Base-by-base conservation (phyloP, 2,888 invertebrate genomes). In the Tetranychus piercei region DNA sequence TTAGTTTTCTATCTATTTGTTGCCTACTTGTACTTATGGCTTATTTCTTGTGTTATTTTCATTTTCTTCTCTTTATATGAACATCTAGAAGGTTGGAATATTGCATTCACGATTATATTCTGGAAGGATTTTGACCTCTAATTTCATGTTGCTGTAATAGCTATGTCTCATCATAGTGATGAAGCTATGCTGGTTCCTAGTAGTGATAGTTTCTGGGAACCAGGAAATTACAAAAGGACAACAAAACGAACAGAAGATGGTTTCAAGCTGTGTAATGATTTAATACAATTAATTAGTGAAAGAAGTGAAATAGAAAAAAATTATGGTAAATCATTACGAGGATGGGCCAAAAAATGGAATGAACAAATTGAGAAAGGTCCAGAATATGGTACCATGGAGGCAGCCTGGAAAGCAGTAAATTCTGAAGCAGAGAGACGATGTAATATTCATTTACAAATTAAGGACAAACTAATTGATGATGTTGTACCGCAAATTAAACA, bases 131-230 rank as follows among this genome's bases (percentile, higher is more conserved):
- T 55, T 55, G 55, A 15, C 7, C 15, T 55, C 55, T 55, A 55
- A 15, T 55, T 55, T 55, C 55, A 55, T 55, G 55, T 55, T 55
- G 55, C 11, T 55, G 11, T 55, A 55, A 55, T 55, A 15, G 15
- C 55, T 55, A 55, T 55, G 55, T 94, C 94, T 85, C 94, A 94
- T 86, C 94, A 94, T 87, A 94, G 93, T 87, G 94, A 94, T 86
- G 94, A 94, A 85, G 92, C 91, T 84, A 88, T 92, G 88, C 88
- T 93, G 81, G 89, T 91, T 82, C 91, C 92, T 80, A 89, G 90
- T 81, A 92, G 92, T 82, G 96, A 95, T 85, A 95, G 94, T 79
- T 97, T 97, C 86, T 97, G 96, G 95, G 96, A 97, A 86, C 92
- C 96, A 74, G 93, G 94, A 78, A 94, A 96, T 85, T 97, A 94